phyloP scores from a whole-genome alignment of 2,888 invertebrate genomes.

The Oligia strigilis region DNA sequence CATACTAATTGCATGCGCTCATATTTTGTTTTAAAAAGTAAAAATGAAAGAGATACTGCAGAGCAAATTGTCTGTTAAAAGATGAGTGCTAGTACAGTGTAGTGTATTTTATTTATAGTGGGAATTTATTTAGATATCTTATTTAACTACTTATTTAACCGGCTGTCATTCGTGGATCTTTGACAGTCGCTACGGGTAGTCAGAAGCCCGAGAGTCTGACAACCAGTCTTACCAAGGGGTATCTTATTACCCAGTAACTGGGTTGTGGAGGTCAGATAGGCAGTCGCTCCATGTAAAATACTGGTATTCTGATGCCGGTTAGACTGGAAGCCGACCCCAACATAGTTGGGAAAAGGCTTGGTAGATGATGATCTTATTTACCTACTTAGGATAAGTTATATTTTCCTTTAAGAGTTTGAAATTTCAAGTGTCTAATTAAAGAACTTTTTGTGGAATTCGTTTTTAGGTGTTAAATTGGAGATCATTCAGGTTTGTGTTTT shows the following conservation, averaged over 20 bases:
- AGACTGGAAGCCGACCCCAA: too few relatives aligned
- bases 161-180: too few relatives aligned
- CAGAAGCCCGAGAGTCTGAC: too few relatives aligned
- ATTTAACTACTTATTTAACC: too few relatives aligned
- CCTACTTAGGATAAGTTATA: background rate
- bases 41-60: constrained; percentile 19
- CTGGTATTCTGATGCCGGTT: too few relatives aligned
- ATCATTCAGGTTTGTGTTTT: background rate
- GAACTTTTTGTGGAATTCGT: background rate
- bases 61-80: constrained; percentile 27
- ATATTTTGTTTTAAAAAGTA: constrained; percentile 4
- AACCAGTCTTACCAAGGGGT: too few relatives aligned
- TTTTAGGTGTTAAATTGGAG: background rate
- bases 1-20: constrained; percentile 42
- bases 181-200: background rate
- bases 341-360: too few relatives aligned
- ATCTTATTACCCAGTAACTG: too few relatives aligned
- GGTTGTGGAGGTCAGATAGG: too few relatives aligned
- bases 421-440: background rate
- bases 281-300: too few relatives aligned
- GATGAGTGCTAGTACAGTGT: constrained; percentile 7
- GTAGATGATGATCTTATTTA: too few relatives aligned
- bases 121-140: too few relatives aligned
- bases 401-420: background rate
- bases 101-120: background rate